Conservation (phyloP, 2,113 vertebrate genomes). For the Laticauda colubrina region DNA sequence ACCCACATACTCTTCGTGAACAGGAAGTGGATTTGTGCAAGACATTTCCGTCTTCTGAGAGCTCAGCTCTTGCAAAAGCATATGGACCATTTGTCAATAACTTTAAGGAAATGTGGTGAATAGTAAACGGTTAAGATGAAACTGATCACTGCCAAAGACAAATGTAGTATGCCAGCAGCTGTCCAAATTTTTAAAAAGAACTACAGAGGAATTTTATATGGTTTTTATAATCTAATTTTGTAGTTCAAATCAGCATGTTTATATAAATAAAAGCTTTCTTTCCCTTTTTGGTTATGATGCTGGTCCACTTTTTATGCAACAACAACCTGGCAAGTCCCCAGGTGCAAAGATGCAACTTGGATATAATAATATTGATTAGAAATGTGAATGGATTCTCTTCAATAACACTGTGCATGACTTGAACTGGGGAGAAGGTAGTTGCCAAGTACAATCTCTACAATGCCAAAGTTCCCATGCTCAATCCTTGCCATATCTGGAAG, state of each 20-base stretch:
- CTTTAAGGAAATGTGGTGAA: constrained; percentile 9
- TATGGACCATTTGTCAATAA: constrained; percentile 3
- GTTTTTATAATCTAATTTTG: background rate
- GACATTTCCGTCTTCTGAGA: background rate
- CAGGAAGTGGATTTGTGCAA: constrained; percentile 19
- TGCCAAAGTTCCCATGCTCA: background rate
- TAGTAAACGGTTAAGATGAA: constrained; percentile 3
- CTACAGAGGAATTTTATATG: background rate
- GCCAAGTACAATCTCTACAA: background rate
- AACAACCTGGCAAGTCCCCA: background rate
- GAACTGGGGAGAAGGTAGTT: background rate
- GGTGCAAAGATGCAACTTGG: background rate
- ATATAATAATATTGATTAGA: background rate
- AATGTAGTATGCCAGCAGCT: background rate
- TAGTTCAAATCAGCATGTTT: background rate
- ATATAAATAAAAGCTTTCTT: background rate
- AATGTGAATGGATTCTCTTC: background rate
- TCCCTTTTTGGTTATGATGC: background rate
- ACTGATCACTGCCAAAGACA: constrained; percentile 4
- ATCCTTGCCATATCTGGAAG: background rate
- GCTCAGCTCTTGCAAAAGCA: constrained; percentile 3
- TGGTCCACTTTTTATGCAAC: too few relatives aligned
- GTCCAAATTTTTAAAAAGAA: background rate
- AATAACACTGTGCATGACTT: background rate
- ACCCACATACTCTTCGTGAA: background rate